phyloP scores from a whole-genome alignment of 2,797 vertebrate species.

The Acipenser transmontanus region DNA sequence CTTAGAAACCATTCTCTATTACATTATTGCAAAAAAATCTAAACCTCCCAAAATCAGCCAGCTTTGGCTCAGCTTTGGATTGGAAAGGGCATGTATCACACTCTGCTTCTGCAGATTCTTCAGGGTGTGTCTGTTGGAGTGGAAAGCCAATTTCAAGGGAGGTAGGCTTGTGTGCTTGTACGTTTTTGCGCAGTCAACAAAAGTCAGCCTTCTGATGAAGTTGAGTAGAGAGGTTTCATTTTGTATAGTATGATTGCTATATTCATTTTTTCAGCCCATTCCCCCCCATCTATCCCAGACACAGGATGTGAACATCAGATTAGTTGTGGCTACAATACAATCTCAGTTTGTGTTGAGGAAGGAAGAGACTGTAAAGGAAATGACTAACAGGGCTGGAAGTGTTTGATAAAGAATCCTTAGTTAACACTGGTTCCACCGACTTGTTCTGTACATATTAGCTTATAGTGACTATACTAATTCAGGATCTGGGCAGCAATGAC shows the following conservation, averaged over 20 bases:
- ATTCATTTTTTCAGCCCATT: neutral
- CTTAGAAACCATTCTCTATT: too few species aligned
- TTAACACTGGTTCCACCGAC: conserved; percentile 23
- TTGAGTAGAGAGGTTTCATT: conserved; percentile 27
- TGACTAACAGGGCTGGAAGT: conserved; percentile 26
- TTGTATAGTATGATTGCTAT: too few species aligned
- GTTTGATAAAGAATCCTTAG: conserved; percentile 33
- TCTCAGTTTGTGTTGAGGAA: conserved; percentile 20
- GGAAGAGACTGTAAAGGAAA: conserved; percentile 29
- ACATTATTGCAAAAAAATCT: too few species aligned
- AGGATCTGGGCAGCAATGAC: too few species aligned
- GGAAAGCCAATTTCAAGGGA: too few species aligned
- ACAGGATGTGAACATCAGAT: conserved; percentile 28
- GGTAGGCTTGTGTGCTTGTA: too few species aligned
- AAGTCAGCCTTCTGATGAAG: conserved; percentile 50
- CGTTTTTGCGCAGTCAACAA: conserved; percentile 9
- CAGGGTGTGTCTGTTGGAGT: too few species aligned
- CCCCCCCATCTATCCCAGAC: conserved; percentile 17
- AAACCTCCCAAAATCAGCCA: too few species aligned
- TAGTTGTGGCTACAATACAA: conserved; percentile 11
- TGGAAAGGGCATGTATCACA: too few species aligned
- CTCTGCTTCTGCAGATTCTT: too few species aligned
- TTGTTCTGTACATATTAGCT: neutral
- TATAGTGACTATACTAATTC: too few species aligned
- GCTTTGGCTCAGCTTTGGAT: too few species aligned